Evolutionary conservation across 2,888 invertebrate genomes (phyloP), one percentile per base, ranked within the genome.

Genomic region (Buathra laborator): DNA sequence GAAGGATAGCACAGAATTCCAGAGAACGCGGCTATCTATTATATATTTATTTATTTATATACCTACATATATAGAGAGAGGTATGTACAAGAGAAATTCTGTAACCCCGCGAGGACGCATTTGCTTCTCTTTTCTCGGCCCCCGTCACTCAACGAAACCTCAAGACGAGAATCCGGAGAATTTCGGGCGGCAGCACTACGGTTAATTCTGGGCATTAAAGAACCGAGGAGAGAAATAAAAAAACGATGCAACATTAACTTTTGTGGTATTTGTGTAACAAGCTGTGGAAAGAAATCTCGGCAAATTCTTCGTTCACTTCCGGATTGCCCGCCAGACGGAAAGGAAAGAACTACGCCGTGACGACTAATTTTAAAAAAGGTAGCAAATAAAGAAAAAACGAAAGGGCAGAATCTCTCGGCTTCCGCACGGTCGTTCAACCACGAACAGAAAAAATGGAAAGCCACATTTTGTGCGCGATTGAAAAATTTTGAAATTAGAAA

Each of bases 301-400:
- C 74, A 14, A 64, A 75, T 75, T 48, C 19, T 16, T 19, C 12
- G 9, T 66, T 16, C 16, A n/a, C 46, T 46, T 32, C 32, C 46
- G 24, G 48, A 32, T 46, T 29, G 64, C 37, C 48, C 24, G 70
- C 9, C 32, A n/a, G 37, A 37, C 29, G 32, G 2, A n/a, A 9
- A 70, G 32, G 48, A 32, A 6, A 32, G 24, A 46, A 48, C 74
- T 32, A 46, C 74, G 66, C 44, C 7, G 37, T 37, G 48, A 62
- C 59, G 59, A 81, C 67, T 74, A 81, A 68, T 81, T 75, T 62
- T n/a, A n/a, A 53, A 53, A 76, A 75, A 64, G 32, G 9, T 14
- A 16, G 43, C 37, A 7, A 51, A 48, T 2, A 37, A 51, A 7
- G 19, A 24, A 29, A 12, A 68, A 19, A 53, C 24, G 37, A 24